Base-by-base conservation (phyloP, 2,888 invertebrate genomes). In the Caenorhabditis japonica region DNA sequence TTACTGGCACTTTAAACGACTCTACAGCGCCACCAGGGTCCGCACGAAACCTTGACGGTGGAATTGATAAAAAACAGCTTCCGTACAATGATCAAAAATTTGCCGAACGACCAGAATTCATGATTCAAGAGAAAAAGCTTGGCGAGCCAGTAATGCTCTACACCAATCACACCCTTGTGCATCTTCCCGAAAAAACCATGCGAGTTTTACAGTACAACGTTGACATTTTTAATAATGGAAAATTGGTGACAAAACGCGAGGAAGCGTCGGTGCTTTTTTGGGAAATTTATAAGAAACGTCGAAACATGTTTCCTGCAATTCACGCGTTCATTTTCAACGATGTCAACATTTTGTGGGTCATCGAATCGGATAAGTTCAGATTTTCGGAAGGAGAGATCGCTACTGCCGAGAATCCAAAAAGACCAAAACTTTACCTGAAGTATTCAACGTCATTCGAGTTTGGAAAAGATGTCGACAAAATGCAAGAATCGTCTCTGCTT, bases 401-500 rank as follows among this genome's bases (percentile, higher is more conserved):
- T 30, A 7, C 30, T 5, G 30, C 5, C 10, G 7, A 5, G 30
- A 30, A 30, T 10, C 5, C 5, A 30, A 30, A 30, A 30, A 30
- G 30, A 30, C 30, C 30, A 30, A 7, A 10, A 10, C 10, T 30
- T 5, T 30, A 30, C 30, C 7, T 38, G n/a, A 23, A 15, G 17
- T 17, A 17, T 17, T 17, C 17, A 10, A 10, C 2, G 13, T 13
- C 33, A 12, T 19, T 51, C 5, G 36, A 36, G 5, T 21, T 36
- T 13, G 23, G 51, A 13, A n/a, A 53, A 13, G 36, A 13, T 13
- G 38, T 88, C 88, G 78, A 84, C 93, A 0, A 95, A 5, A 30
- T 10, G 94, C 34, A 36, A 10, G 44, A 56, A 17, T 15, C 7
- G 3, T 43, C 43, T n/a, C 34, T 56, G 12, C 15, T 56, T 7